phyloP scores from a whole-genome alignment of 2,888 invertebrate genomes.

The Torymus auratus region DNA sequence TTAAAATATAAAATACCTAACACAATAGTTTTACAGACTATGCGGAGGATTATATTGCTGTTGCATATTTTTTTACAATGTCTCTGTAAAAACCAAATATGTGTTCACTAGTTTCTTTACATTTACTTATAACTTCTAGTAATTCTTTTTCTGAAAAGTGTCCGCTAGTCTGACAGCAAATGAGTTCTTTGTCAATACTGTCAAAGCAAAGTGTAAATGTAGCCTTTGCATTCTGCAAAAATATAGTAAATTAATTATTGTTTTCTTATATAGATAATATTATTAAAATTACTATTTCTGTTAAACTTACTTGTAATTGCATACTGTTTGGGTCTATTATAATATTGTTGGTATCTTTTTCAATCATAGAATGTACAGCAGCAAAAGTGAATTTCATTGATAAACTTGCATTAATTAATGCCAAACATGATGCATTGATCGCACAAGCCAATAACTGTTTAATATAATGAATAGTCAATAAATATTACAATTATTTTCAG shows the following conservation, averaged over 20 bases:
- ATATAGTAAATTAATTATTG: constrained; percentile 37
- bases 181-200: constrained; percentile 79
- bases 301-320: constrained; percentile 74
- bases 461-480: no score
- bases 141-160: constrained; percentile 83
- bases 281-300: constrained; percentile 2
- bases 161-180: constrained; percentile 85
- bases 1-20: constrained; percentile 19
- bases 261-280: constrained; percentile 5
- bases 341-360: constrained; percentile 79
- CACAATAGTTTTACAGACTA: background rate
- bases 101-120: constrained; percentile 82
- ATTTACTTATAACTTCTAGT: constrained; percentile 82
- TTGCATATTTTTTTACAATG: constrained; percentile 80
- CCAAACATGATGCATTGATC: constrained; percentile 89
- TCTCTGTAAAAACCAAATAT: constrained; percentile 87
- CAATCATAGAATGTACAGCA: constrained; percentile 86
- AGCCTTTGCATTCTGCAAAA: constrained; percentile 79
- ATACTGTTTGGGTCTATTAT: constrained; percentile 81
- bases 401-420: constrained; percentile 89
- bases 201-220: constrained; percentile 87
- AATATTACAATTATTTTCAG: no score
- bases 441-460: constrained; percentile 86
- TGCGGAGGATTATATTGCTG: constrained; percentile 58
- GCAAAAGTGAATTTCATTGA: constrained; percentile 89